Evolutionary conservation across 2,888 invertebrate genomes (phyloP), one percentile per base, ranked within the genome.

Genomic region (Nemoura dubitans): DNA sequence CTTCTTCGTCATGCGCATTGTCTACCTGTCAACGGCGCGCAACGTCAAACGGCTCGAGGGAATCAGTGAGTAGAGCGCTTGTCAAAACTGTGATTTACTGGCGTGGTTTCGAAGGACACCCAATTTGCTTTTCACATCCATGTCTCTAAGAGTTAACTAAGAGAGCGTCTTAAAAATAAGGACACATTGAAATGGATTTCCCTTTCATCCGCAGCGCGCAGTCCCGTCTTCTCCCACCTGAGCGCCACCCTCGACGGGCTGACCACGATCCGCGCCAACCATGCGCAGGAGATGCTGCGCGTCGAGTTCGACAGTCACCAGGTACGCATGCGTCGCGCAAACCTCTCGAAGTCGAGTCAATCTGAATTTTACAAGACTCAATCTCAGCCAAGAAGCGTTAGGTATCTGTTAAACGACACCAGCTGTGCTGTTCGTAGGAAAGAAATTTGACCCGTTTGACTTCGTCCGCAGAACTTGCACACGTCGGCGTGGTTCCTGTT

Each of bases 301-400:
- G 92, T 93, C 36, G 97, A 97, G 91, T 97, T 97, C 89, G 97
- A 97, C 89, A 94, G 94, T 88, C 96, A 96, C 90, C 91, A 92
- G 90, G 93, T 94, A 89, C 89, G 10, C 36, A 36, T 6, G 36
- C 3, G 3, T 36, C 3, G 10, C 10, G 10, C 10, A 3, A 36
- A 6, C 36, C 10, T 36, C 36, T 36, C 36, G 10, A 3, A 10
- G 36, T 36, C 36, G 5, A 36, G 3, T 10, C 10, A 10, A 36
- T 36, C n/a, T n/a, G n/a, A n/a, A n/a, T n/a, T n/a, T n/a, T n/a
- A n/a, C n/a, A n/a, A n/a, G n/a, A n/a, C n/a, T n/a, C n/a, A n/a
- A n/a, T n/a, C n/a, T n/a, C n/a, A n/a, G n/a, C n/a, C n/a, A n/a
- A n/a, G n/a, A n/a, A n/a, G n/a, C n/a, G n/a, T n/a, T n/a, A n/a